phyloP scores from a whole-genome alignment of 1,140 invertebrate genomes.

The Drosophila nebulosa region DNA sequence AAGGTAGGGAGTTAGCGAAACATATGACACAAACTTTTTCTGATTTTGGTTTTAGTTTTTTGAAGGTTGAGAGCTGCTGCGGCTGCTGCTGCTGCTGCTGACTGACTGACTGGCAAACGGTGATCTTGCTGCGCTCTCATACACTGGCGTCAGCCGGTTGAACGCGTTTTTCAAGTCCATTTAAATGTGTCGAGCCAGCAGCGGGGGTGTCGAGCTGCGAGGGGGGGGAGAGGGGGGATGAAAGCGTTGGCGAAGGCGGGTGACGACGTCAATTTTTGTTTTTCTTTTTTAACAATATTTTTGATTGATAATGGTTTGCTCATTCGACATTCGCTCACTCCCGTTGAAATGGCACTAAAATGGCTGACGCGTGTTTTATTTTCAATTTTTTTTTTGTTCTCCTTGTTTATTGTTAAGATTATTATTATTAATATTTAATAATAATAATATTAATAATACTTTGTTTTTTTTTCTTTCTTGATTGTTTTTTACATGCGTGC shows the following conservation, averaged over 20 bases:
- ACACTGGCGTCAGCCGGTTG: slow-evolving; percentile 34
- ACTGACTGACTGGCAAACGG: background rate
- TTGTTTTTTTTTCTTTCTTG: slow-evolving; percentile 16
- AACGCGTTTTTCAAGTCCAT: slow-evolving; percentile 77
- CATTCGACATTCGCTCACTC: background rate
- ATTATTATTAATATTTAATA: background rate
- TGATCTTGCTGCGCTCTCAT: slow-evolving; percentile 4
- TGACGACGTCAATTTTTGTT: slow-evolving; percentile 13
- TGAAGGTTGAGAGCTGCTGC: slow-evolving; percentile 62
- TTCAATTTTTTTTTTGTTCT: background rate
- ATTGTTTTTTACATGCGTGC: slow-evolving; percentile 51
- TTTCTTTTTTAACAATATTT: background rate
- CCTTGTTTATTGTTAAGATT: slow-evolving; percentile 18
- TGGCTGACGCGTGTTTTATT: background rate
- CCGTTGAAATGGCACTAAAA: background rate
- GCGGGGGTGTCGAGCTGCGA: no score
- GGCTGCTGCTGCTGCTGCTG: background rate
- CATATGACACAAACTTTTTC: slow-evolving; percentile 34
- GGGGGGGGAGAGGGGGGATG: slow-evolving; percentile 8
- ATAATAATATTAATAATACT: slow-evolving; percentile 5
- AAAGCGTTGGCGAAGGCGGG: background rate
- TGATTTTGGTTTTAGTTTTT: slow-evolving; percentile 14
- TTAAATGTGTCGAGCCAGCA: slow-evolving; percentile 17
- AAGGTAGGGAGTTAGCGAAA: background rate
- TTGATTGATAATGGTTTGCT: background rate